Evolutionary conservation across 53 echinoderm and acorn worm genomes (phyloP), one percentile per base, ranked within the genome.

Genomic region (Arbacia lixula): DNA sequence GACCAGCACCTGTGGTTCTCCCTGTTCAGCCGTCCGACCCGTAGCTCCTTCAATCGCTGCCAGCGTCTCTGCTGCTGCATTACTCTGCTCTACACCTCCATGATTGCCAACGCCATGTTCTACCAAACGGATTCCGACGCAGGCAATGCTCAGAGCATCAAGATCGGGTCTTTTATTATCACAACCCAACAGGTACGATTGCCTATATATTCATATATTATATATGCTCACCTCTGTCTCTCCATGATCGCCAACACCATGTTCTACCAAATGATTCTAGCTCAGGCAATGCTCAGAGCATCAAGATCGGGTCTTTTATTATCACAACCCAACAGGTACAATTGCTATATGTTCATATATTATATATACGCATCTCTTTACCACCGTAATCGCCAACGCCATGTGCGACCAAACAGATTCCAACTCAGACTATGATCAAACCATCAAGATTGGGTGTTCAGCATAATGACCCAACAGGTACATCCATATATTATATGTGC

Each of bases 1-100:
- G 93, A 93, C 31, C 86, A 87, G 39, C 93, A 93, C 51, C 87
- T 93, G n/a, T 93, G 93, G 93, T 93, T 93, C 65, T 93, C 93
- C 9, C 78, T 93, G 1, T 87, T 93, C 83, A 90, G 84, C 53
- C 93, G 93, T 3, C 93, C 93, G 3, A 93, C 87, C 6, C 67
- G 87, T 9, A 90, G 93, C 75, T 24, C 21, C 28, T 93, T 93
- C 71, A 93, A 87, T 39, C 76, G 93, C 38, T 90, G 90, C 24
- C 93, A 93, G 56, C 84, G 93, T 3, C 85, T 93, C 4, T 87
- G 90, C 25, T 93, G 93, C 78, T 93, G 93, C 65, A 42, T 93
- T n/a, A 85, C 87, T 21, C 80, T 93, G 4, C 90, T 93, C 29
- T 93, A 90, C 81, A 84, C 86, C 3, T 87, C 87, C 51, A 93